These are phyloP conservation scores for Eumerus sabulonum DNA, from an alignment of 2,888 invertebrate genomes.

Conservation along the genomic window DNA sequence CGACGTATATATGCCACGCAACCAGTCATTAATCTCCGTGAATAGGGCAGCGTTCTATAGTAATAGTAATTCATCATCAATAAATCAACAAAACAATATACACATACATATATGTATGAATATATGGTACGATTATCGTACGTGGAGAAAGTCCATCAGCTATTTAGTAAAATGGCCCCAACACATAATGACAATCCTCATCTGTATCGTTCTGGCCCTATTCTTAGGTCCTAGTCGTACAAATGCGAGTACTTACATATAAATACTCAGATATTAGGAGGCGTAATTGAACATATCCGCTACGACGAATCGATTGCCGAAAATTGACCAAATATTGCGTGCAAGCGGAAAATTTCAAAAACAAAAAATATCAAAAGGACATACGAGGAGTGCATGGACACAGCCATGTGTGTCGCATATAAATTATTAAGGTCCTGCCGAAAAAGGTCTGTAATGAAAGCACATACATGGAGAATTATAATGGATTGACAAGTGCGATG, in stretches of 20 bases:
- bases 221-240: not conserved
- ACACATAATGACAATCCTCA: conserved; percentile 31
- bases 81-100: no score
- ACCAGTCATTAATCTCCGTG: no score
- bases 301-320: conserved; percentile 65
- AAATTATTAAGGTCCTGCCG: conserved; percentile 68
- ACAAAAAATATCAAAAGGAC: conserved; percentile 32
- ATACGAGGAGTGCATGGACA: conserved; percentile 26
- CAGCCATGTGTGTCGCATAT: conserved; percentile 71
- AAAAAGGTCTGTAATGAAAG: conserved; percentile 47
- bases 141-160: not conserved
- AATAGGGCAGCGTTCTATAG: no score
- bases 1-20: no score
- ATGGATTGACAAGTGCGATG: conserved; percentile 56
- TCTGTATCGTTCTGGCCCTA: conserved; percentile 4
- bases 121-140: no score
- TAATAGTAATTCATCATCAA: no score
- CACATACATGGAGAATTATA: conserved; percentile 49
- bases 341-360: conserved; percentile 55
- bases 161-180: conserved; percentile 37
- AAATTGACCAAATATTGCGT: conserved; percentile 68
- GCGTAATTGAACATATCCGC: conserved; percentile 44
- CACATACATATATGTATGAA: no score
- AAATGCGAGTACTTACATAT: no score
- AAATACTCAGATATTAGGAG: conserved; percentile 21